These are phyloP conservation scores for Sorex fumeus DNA, from an alignment of 2,113 vertebrate genomes.

Conservation along the genomic window DNA sequence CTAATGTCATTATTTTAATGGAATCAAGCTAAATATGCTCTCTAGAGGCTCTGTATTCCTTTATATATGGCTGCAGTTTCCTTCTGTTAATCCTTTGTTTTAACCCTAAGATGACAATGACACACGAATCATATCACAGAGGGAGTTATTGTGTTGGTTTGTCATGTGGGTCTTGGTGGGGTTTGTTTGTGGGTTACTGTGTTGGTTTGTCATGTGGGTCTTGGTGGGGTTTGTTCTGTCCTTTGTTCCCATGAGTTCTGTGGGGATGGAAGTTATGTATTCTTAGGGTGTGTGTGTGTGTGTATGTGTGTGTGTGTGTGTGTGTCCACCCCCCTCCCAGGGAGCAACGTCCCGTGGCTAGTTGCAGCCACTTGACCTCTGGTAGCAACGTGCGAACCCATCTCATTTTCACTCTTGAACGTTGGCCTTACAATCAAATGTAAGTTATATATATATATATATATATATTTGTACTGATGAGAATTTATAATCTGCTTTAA, in stretches of 20 bases:
- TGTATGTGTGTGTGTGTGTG: not conserved
- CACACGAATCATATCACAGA: conserved; percentile 75
- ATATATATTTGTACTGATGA: conserved; percentile 93
- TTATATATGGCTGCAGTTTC: conserved; percentile 87
- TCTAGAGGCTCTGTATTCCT: conserved; percentile 86
- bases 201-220: conserved; percentile 55
- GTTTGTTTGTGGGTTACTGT: conserved; percentile 60
- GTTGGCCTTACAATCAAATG: conserved; percentile 93
- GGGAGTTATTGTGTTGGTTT: conserved; percentile 26
- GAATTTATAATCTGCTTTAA: conserved; percentile 94
- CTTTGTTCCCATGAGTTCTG: conserved; percentile 13
- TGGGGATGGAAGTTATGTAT: conserved; percentile 50
- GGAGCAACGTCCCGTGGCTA: conserved; percentile 51
- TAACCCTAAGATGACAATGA: conserved; percentile 89
- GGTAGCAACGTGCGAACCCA: conserved; percentile 80
- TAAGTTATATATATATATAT: conserved; percentile 88
- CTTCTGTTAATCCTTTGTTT: conserved; percentile 86
- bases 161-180: conserved; percentile 47
- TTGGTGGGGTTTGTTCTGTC: conserved; percentile 59
- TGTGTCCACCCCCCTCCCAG: not conserved
- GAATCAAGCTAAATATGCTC: conserved; percentile 83
- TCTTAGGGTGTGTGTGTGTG: not conserved
- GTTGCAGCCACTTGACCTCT: conserved; percentile 70
- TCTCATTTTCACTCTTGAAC: conserved; percentile 89
- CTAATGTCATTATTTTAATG: conserved; percentile 85